A percentile compares a stretch with the other conserved stretches of the same genome.
Conservation (phyloP, 2,113 vertebrate species). For the Capreolus pygargus region DNA sequence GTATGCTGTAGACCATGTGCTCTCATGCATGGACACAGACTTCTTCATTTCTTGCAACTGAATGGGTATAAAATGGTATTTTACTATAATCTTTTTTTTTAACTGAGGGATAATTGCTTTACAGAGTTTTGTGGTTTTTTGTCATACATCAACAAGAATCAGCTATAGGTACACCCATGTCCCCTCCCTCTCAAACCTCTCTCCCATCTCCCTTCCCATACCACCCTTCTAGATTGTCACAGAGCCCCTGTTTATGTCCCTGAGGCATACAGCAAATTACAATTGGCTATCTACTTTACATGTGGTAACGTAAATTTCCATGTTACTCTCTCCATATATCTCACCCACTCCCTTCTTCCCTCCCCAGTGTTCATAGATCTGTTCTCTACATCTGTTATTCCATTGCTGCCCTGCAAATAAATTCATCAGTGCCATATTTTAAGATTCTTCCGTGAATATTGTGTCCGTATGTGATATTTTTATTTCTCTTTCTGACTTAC, state of each 20-base stretch:
- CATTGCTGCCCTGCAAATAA: background rate
- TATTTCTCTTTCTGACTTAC: too few relatives aligned
- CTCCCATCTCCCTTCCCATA: background rate
- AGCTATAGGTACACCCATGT: background rate
- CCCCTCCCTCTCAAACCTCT: background rate
- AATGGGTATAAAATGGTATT: background rate
- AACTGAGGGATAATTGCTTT: background rate
- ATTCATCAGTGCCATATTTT: background rate
- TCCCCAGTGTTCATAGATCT: background rate
- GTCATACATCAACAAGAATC: background rate
- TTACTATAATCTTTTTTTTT: background rate
- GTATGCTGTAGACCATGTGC: background rate
- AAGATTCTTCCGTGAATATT: background rate
- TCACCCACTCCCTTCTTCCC: background rate
- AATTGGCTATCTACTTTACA: background rate
- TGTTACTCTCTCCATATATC: background rate
- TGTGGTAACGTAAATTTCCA: background rate
- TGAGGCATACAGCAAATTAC: background rate
- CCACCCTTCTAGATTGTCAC: background rate
- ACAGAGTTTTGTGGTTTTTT: background rate
- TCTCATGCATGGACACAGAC: background rate
- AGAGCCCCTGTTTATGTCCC: background rate
- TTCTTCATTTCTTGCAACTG: background rate
- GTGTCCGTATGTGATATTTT: background rate
- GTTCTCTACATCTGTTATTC: background rate